Evolutionary conservation across 2,888 invertebrate species (phyloP).

Genomic region (Xestia rhomboidea): DNA sequence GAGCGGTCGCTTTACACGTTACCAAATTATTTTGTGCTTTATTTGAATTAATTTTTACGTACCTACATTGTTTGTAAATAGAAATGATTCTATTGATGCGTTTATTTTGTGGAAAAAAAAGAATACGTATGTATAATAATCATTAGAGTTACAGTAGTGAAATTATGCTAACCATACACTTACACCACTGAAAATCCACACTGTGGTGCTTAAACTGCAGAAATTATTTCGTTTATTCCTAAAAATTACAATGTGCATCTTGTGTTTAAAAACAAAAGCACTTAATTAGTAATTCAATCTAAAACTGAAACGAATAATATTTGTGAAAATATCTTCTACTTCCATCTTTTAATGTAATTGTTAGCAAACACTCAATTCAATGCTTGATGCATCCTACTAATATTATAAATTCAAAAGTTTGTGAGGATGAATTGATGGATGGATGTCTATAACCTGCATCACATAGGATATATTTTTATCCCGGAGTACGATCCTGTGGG

Average conservation of each 20-base stretch:
- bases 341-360: not conserved
- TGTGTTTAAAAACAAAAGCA: not conserved
- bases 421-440: too few species aligned
- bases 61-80: slow-evolving; percentile 51
- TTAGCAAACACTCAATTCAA: not conserved
- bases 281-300: too few species aligned
- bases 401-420: too few species aligned
- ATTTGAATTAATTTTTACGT: slow-evolving; percentile 81
- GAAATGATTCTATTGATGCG: not conserved
- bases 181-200: not conserved
- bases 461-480: too few species aligned
- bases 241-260: not conserved
- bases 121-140: not conserved
- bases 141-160: not conserved
- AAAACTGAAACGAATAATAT: not conserved
- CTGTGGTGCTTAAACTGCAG: not conserved
- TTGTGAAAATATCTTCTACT: not conserved
- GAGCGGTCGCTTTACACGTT: slow-evolving; percentile 77
- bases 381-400: not conserved
- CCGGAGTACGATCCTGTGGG: too few species aligned
- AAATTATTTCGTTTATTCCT: not conserved
- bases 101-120: not conserved
- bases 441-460: too few species aligned
- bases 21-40: slow-evolving; percentile 80
- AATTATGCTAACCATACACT: not conserved